Evolutionary conservation across 2,113 vertebrate genomes (phyloP), one percentile per base, ranked within the genome.

Genomic region (Chauna torquata): DNA sequence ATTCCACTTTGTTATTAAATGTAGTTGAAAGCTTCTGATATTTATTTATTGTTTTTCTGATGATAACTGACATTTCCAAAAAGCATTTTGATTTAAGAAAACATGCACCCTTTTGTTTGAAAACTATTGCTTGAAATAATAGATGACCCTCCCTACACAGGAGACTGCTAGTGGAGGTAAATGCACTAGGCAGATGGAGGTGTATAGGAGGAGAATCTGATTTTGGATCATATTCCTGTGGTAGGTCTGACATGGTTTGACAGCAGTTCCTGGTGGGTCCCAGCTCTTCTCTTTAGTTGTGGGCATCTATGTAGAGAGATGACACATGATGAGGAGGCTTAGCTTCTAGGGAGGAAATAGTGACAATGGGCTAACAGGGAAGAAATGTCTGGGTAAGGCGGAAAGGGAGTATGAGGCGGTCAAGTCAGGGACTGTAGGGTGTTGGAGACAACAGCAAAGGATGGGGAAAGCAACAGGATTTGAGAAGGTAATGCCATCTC

Each of bases 151-250:
- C 13, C 61, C 13, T 82, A 42, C 58, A 16, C 15, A 52, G 34
- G 15, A 83, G 24, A 20, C 58, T 38, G 30, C 30, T 83, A 58
- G 36, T n/a, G 18, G 47, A 72, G 36, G 22, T 58, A 72, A 19
- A 0, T 3, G 27, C 1, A 2, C 8, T 7, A 16, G 49, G 8
- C 11, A 34, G 23, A 22, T 34, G 28, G 23, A 61, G 72, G 28
- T 32, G 90, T 55, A 20, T 18, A 65, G 15, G 22, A 30, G 24
- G 15, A 52, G 55, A 59, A n/a, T 27, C 9, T 61, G 4, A 28
- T 62, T 44, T 42, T 66, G 47, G 22, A 47, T 54, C 20, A 16
- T 79, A 0, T 44, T 52, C 28, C 40, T 40, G 32, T 0, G 1
- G 23, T 54, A 25, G n/a, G 13, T 38, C 28, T 42, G 50, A 42